These are phyloP conservation scores for Hyphantria cunea DNA, from an alignment of 1,140 invertebrate genomes.

Conservation along the genomic window DNA sequence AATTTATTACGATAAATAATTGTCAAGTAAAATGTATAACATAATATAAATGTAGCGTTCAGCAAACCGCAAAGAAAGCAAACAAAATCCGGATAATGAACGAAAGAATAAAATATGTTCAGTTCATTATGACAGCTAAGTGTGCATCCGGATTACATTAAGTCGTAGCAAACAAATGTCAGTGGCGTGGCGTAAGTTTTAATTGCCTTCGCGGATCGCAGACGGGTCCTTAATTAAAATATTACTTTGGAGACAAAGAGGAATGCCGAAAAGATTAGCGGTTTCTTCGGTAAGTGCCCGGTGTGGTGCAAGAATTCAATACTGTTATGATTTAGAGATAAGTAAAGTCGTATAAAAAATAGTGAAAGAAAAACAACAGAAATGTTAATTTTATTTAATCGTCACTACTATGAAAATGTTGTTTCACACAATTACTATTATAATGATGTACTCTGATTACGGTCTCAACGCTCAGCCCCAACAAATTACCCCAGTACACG, in stretches of 20 bases:
- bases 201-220: constrained; percentile 48
- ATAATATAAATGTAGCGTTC: not conserved
- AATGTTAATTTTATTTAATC: no score
- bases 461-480: no score
- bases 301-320: constrained; percentile 33
- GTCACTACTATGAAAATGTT: no score
- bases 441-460: no score
- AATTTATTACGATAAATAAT: not conserved
- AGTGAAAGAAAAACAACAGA: no score
- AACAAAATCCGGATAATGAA: not conserved
- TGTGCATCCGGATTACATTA: constrained; percentile 41
- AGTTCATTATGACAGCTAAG: constrained; percentile 22
- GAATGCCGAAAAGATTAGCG: constrained; percentile 58
- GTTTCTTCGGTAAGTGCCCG: constrained; percentile 30
- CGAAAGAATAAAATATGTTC: constrained; percentile 4
- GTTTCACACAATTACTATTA: no score
- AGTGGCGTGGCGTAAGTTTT: constrained; percentile 52
- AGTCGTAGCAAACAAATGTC: constrained; percentile 54
- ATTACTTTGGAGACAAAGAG: constrained; percentile 61
- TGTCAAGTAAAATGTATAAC: not conserved
- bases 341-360: not conserved
- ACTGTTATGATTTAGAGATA: constrained; percentile 6
- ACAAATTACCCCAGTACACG: no score
- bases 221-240: constrained; percentile 61
- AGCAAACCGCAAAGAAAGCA: not conserved